Evolutionary conservation across 2,888 invertebrate genomes (phyloP), one percentile per base, ranked within the genome.

Genomic region (Lasioglossum oenotherae): DNA sequence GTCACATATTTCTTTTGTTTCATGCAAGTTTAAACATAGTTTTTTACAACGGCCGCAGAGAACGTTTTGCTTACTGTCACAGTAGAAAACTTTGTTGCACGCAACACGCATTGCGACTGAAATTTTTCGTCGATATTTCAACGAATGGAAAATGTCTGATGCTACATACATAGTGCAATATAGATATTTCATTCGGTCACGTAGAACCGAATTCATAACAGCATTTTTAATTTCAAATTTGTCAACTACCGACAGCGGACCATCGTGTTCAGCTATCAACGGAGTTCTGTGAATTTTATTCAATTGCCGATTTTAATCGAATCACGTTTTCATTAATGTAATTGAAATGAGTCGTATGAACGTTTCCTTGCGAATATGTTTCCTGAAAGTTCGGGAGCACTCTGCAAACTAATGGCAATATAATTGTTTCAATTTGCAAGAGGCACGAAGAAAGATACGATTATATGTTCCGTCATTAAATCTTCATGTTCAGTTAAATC

Each of bases 91-190:
- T n/a, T 41, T 41, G 71, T 41, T n/a, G 38, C 14, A 14, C 5
- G 23, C 23, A 41, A 71, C 71, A n/a, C 5, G 14, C 69, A 23
- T 71, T n/a, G 41, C 41, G n/a, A 41, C 8, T 38, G 71, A 71
- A 71, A 71, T 41, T 38, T 71, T 71, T 35, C 35, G 69, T 69
- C 69, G 69, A 69, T 69, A 69, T 69, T 38, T 69, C 35, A 69
- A 38, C 4, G 23, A 69, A 69, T 69, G 38, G 69, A 69, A 38
- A 57, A 69, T 38, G 35, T 69, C 35, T 67, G 67, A 67, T 67
- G 23, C 10, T 67, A 67, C 35, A 3, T 67, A 67, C 35, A 3
- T 38, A 23, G 35, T 35, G 4, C 10, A 35, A 19, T 35, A 69
- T 31, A 67, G 31, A 67, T 69, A 69, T 38, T 38, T 69, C 69